Conservation (phyloP, 2,113 vertebrate species). For the Nestor notabilis region DNA sequence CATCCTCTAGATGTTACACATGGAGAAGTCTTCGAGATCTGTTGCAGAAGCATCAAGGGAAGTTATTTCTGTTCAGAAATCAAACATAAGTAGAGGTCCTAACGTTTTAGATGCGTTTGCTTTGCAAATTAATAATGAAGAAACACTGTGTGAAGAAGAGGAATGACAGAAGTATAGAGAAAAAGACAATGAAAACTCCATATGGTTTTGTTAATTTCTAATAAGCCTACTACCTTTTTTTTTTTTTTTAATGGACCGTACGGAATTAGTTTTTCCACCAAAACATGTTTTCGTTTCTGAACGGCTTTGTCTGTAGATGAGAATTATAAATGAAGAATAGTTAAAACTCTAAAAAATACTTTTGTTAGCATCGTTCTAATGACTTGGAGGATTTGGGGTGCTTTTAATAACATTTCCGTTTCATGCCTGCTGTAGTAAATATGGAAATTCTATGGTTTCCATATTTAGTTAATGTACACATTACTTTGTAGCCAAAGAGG, state of each 20-base stretch:
- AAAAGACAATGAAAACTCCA: not conserved
- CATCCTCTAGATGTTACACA: not conserved
- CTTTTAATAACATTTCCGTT: not conserved
- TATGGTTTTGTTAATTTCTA: not conserved
- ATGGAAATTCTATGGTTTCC: not conserved
- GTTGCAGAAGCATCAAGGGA: not conserved
- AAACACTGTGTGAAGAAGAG: not conserved
- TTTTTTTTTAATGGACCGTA: not conserved
- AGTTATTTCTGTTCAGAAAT: not conserved
- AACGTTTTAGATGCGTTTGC: not conserved
- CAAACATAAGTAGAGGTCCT: not conserved
- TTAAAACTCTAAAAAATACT: not conserved
- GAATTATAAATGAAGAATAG: not conserved
- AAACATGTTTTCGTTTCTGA: not conserved
- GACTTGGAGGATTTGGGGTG: not conserved
- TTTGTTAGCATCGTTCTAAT: not conserved
- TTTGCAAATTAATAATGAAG: not conserved
- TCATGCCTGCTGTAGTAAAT: not conserved
- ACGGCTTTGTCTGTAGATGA: not conserved
- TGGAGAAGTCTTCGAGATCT: not conserved
- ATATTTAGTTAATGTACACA: slow-evolving; percentile 19
- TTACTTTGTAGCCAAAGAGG: slow-evolving; percentile 7
- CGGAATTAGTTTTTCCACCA: not conserved
- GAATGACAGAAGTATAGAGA: not conserved
- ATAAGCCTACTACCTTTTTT: not conserved